Base-by-base conservation (phyloP, 2,797 vertebrate genomes). In the Toxotes lorentzi region DNA sequence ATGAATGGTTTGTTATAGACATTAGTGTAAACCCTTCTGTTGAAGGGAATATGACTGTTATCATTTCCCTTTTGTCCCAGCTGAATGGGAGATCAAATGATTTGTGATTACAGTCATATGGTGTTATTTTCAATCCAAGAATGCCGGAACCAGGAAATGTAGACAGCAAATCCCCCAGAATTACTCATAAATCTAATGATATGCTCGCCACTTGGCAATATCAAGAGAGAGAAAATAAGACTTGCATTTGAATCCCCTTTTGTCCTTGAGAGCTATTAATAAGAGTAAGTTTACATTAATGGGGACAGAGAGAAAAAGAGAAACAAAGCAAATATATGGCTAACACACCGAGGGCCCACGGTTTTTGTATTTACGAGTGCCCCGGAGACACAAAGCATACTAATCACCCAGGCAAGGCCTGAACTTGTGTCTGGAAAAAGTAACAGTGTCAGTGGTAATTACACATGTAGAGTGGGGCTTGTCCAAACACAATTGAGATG, bases 401-500 rank as follows among this genome's bases (percentile, higher is more conserved):
- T 95, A 92, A 95, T 95, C 90, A 92, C 87, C 81, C 80, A 58
- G 79, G 57, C 64, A 43, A 85, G 76, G 74, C 83, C 82, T 88
- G 86, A 90, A 92, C 91, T 89, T 86, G 86, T 85, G 90, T 88
- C 86, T 90, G 84, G 84, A 86, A 89, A 92, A 93, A 92, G 91
- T 88, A 91, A 92, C 86, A 73, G 86, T 93, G 94, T 94, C 93
- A 86, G 88, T 85, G 82, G 90, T 95, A 94, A 95, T 95, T 95
- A 95, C 89, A 94, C 89, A 90, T 91, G 89, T 91, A 91, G 91
- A 91, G 88, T 79, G 85, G 69, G 79, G 87, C 85, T 92, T 92
- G 92, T 93, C 93, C 87, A 95, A 94, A 95, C 93, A 92, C 92
- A 93, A 93, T 87, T 92, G 91, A 95, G 92, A 93, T 92, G 87